Evolutionary conservation across 2,113 vertebrate genomes (phyloP).

Genomic region (Papio anubis): DNA sequence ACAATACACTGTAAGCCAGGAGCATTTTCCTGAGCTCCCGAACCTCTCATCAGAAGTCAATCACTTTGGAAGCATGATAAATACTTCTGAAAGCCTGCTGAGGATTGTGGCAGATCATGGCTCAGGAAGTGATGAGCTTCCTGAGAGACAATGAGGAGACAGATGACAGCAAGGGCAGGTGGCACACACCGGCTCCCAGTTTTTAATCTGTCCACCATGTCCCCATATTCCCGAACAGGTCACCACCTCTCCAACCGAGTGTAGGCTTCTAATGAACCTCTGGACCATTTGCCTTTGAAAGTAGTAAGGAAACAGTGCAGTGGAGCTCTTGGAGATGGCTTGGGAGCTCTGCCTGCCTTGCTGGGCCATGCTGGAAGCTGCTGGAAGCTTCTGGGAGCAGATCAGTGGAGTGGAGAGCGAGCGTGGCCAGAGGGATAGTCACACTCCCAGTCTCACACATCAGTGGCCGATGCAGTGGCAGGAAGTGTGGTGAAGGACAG

Average conservation of each 20-base stretch:
- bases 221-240: not conserved
- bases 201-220: not conserved
- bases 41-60: slow-evolving; percentile 73
- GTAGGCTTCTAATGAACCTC: not conserved
- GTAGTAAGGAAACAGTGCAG: not conserved
- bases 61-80: slow-evolving; percentile 64
- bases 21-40: slow-evolving; percentile 57
- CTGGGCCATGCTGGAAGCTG: not conserved
- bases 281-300: not conserved
- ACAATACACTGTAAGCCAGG: slow-evolving; percentile 67
- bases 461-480: not conserved
- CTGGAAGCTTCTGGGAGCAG: not conserved
- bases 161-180: not conserved
- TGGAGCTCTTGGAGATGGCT: not conserved
- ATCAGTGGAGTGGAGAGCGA: not conserved
- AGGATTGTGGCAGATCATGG: not conserved
- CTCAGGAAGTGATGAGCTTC: not conserved
- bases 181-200: not conserved
- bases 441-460: not conserved
- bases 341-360: not conserved
- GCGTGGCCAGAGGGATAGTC: rapidly evolving
- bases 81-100: slow-evolving; percentile 11
- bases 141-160: not conserved
- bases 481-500: not conserved
- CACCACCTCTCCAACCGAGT: not conserved